Percentiles rank a stretch among this genome's conserved stretches.
Conservation (phyloP, 2,888 invertebrate genomes). For the Chymomyza amoena region DNA sequence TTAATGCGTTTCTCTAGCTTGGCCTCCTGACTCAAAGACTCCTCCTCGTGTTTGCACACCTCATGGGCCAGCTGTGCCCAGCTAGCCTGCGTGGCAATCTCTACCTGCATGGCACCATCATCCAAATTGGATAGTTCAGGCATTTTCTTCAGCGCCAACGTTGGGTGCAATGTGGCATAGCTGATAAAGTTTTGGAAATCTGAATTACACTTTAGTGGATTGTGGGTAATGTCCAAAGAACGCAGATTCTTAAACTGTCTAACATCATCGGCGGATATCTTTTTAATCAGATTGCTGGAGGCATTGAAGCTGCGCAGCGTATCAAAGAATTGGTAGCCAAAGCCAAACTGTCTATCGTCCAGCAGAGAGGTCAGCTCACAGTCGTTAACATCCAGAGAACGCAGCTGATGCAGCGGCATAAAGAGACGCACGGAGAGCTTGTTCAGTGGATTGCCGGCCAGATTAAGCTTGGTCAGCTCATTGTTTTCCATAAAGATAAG, state of each 20-base stretch:
- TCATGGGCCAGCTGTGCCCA: slow-evolving; percentile 76
- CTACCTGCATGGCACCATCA: slow-evolving; percentile 48
- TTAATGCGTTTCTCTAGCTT: slow-evolving; percentile 66
- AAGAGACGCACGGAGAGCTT: slow-evolving; percentile 85
- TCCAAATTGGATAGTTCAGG: slow-evolving; percentile 66
- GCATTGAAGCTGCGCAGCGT: slow-evolving; percentile 82
- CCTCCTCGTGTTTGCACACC: slow-evolving; percentile 74
- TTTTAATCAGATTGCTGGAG: slow-evolving; percentile 76
- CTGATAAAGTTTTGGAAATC: slow-evolving; percentile 84
- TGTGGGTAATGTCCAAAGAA: slow-evolving; percentile 81
- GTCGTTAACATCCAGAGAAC: slow-evolving; percentile 85
- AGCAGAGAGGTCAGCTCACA: slow-evolving; percentile 84
- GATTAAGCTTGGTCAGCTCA: slow-evolving; percentile 82
- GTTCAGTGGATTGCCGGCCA: slow-evolving; percentile 86
- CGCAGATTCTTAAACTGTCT: slow-evolving; percentile 77
- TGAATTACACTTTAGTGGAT: slow-evolving; percentile 84
- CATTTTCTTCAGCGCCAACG: slow-evolving; percentile 65
- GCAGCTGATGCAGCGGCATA: slow-evolving; percentile 81
- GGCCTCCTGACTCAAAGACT: slow-evolving; percentile 30
- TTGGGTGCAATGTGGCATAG: slow-evolving; percentile 72
- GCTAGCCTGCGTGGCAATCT: slow-evolving; percentile 58
- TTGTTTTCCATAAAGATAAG: slow-evolving; percentile 84
- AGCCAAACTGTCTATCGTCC: slow-evolving; percentile 80
- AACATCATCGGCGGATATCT: slow-evolving; percentile 70
- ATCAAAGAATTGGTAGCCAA: slow-evolving; percentile 79